Evolutionary conservation across 2,113 vertebrate species (phyloP), one percentile per base, ranked within the genome.

Genomic region (Perccottus glenii): DNA sequence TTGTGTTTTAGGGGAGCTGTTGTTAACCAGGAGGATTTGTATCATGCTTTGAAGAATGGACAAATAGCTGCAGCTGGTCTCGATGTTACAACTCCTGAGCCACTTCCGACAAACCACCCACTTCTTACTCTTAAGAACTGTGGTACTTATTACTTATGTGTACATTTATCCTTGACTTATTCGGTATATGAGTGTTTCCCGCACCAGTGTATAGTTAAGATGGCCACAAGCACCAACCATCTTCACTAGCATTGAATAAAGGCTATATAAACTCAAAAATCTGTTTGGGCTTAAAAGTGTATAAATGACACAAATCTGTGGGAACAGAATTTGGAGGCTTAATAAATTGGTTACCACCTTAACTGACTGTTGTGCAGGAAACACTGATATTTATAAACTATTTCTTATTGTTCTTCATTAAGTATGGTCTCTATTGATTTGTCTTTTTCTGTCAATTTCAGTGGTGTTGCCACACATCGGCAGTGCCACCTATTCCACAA

Each of bases 91-190:
- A 87, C 84, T 5, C 92, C 92, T 0, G 88, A 93, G 79, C 91
- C 90, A 0, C 85, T 94, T 60, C 91, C 92, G 57, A 92, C 88
- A 42, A 70, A 87, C 59, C 86, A 76, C 72, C 90, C 91, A 0
- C 90, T 94, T n/a, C 87, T 93, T 3, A 83, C 87, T 32, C 83
- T 90, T 6, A 92, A 90, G 78, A 93, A 93, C 87, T 91, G 91
- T 11, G 87, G 89, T 90, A 67, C 72, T 89, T 64, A 38, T 3
- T 52, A 8, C 5, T 14, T 7, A 2, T 27, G 19, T 27, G 19
- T 1, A 27, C 19, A 27, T 27, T 27, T 27, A n/a, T n/a, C n/a
- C n/a, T n/a, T n/a, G n/a, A n/a, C n/a, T n/a, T n/a, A n/a, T n/a
- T n/a, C n/a, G n/a, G n/a, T n/a, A n/a, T n/a, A 27, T 27, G 19